Evolutionary conservation across 2,888 invertebrate genomes (phyloP), one percentile per base, ranked within the genome.

Genomic region (Pseudeuparius sepicola): DNA sequence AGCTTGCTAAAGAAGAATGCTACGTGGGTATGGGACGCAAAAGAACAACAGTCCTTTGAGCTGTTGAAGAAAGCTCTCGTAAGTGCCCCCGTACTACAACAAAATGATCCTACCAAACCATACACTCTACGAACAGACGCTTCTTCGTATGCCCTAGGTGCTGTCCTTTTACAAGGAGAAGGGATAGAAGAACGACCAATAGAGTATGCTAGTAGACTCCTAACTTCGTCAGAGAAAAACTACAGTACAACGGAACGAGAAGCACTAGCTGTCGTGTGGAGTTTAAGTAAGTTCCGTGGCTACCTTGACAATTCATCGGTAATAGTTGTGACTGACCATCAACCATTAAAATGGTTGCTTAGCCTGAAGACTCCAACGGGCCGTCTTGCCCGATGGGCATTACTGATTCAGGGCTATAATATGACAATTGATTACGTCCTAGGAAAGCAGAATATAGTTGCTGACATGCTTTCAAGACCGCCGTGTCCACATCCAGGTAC

Each of bases 341-440:
- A 61, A 36, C 59, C 64, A 0, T 46, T 68, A 17, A 59, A 60
- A 52, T 68, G 63, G 61, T 40, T 68, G 4, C 41, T 60, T 39
- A 44, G 48, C 1, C 20, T 63, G 4, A 61, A 36, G 11, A 34
- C 41, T 2, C 45, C 44, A 4, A 43, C 53, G n/a, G 61, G 62
- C 7, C 38, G 65, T 17, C 40, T 68, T 0, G 58, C 57, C 13
- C 41, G 65, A 23, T 68, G 65, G 67, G 57, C 59, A 1, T 26
- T 66, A 5, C 38, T 46, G 7, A 36, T 67, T 2, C 59, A 63
- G 41, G 40, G 49, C 2, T 64, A 52, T 38, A 50, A 62, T 17
- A 38, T 46, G 1, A 4, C 24, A 10, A 43, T 48, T 12, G 39
- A 39, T 3, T 41, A 43, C 27, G 13, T 39, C 4, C 28, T 36